Evolutionary conservation across 2,797 vertebrate genomes (phyloP).

Genomic region (Sternotherus odoratus): DNA sequence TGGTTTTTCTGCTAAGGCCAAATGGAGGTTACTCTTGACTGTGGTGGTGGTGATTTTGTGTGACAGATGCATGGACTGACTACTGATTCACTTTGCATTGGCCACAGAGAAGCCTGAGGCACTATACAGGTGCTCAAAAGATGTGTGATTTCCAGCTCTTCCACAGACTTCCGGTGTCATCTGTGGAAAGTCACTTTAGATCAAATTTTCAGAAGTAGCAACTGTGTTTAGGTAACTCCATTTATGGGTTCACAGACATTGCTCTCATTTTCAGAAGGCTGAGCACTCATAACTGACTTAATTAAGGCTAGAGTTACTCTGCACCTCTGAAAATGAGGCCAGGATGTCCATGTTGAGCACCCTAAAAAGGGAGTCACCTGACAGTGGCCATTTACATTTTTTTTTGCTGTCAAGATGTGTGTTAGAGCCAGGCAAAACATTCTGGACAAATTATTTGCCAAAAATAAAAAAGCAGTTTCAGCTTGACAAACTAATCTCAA

Average conservation of each 20-base stretch:
- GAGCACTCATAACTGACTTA: background rate
- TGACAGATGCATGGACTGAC: accelerated
- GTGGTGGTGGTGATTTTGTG: background rate
- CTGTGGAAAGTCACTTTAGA: background rate
- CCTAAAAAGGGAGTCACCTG: background rate
- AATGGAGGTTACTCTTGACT: background rate
- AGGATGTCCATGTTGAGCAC: background rate
- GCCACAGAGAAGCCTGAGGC: background rate
- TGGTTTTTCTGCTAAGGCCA: background rate
- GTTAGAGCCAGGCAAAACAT: background rate
- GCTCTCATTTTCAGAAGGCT: background rate
- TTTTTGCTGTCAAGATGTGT: background rate
- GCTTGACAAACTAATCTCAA: background rate
- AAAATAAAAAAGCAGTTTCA: background rate
- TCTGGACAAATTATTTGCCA: too few relatives aligned
- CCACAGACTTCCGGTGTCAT: background rate
- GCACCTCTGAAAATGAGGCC: background rate
- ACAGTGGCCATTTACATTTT: background rate
- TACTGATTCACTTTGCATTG: accelerated
- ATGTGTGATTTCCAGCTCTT: background rate
- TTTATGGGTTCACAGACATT: background rate
- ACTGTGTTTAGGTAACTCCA: background rate
- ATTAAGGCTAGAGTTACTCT: background rate
- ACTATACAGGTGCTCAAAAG: background rate
- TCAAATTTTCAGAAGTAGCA: background rate